A percentile compares a stretch with the other conserved stretches of the same genome.
Evolutionary conservation across 2,113 vertebrate species (phyloP).

Genomic region (Bubo bubo): DNA sequence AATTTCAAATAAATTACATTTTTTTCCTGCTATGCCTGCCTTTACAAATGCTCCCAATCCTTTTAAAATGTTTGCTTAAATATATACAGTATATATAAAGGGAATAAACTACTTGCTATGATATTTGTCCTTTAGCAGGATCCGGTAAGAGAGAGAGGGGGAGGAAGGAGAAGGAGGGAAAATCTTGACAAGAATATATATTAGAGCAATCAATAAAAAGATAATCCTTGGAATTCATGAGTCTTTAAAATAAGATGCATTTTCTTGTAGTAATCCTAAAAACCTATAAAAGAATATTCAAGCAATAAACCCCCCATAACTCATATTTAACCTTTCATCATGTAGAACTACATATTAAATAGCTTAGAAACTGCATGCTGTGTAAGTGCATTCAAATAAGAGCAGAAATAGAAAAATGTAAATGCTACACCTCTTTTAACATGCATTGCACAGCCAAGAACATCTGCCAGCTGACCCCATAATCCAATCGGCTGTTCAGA

Average conservation of each 20-base stretch:
- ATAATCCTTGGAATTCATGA: slow-evolving; percentile 50
- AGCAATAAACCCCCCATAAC: slow-evolving; percentile 40
- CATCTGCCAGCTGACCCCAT: slow-evolving; percentile 62
- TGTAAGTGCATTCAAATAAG: slow-evolving; percentile 41
- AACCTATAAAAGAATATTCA: slow-evolving; percentile 65
- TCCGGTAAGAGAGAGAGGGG: not conserved
- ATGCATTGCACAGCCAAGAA: slow-evolving; percentile 43
- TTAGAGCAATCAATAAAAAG: slow-evolving; percentile 63
- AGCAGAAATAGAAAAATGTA: slow-evolving; percentile 40
- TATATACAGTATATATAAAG: not conserved
- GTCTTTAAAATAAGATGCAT: slow-evolving; percentile 63
- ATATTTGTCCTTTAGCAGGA: slow-evolving; percentile 36
- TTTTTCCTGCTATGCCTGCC: not conserved
- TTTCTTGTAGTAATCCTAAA: slow-evolving; percentile 52
- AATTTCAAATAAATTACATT: not conserved
- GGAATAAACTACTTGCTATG: not conserved
- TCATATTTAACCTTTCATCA: slow-evolving; percentile 70
- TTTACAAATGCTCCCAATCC: not conserved
- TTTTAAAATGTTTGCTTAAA: slow-evolving; percentile 18
- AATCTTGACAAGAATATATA: slow-evolving; percentile 56
- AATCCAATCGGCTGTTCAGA: slow-evolving; percentile 46
- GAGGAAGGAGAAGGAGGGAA: slow-evolving; percentile 5
- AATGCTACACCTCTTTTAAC: slow-evolving; percentile 53
- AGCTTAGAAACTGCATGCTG: slow-evolving; percentile 39
- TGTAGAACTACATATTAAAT: slow-evolving; percentile 61